Evolutionary conservation across 2,797 vertebrate species (phyloP), one percentile per base, ranked within the genome.

Genomic region (Pangasius mekongensis): DNA sequence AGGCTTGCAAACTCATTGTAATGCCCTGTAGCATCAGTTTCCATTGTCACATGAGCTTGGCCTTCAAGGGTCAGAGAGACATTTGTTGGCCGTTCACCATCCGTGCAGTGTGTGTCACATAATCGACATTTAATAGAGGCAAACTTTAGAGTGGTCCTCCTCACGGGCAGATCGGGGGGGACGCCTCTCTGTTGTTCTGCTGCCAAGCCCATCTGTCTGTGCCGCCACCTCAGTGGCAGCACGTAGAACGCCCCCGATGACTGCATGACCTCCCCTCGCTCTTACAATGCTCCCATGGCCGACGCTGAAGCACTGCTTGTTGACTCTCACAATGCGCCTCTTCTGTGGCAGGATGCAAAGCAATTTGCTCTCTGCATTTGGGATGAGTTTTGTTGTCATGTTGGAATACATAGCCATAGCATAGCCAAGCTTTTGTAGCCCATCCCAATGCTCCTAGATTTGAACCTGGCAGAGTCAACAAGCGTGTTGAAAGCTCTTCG

Each of bases 101-200:
- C 91, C 94, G 93, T 95, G 94, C 95, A 94, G 94, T 95, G 95
- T 94, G 94, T 91, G 94, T 94, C 95, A 94, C 95, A 94, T 96
- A 96, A 96, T 95, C 95, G 94, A 95, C 95, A 96, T 96, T 96
- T 96, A 96, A 96, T 96, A 94, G 95, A 96, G 95, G 95, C 92
- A 91, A 95, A 92, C 89, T 92, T 94, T 94, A 92, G 93, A 91
- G 86, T 89, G 89, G 90, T 93, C 92, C 94, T 93, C 94, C 91
- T 93, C 91, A 91, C 92, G 89, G 93, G 92, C 91, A 86, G 76
- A 88, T 90, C 56, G 87, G 89, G 89, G 87, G 77, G 88, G 90
- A 85, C 58, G 90, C 69, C 88, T 71, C 77, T 87, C 94, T 95
- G 94, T 95, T 96, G 95, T 95, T 93, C 93, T 90, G 91, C 93